Base-by-base conservation (phyloP, 2,797 vertebrate species). In the Malurus leucopterus region DNA sequence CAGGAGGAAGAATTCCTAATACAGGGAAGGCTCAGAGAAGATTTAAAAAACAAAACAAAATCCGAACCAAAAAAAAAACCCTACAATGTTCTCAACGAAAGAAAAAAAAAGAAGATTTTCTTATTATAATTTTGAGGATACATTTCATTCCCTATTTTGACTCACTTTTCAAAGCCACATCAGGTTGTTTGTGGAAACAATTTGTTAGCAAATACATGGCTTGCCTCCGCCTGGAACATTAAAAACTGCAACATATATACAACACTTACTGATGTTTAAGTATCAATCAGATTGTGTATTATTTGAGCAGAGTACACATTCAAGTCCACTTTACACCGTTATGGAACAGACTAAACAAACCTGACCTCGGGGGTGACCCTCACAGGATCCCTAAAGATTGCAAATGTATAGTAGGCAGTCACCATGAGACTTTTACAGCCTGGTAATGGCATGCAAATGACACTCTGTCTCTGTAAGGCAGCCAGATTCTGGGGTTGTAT, bases 401-500 rank as follows among this genome's bases (percentile, higher is more conserved):
- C 90, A 94, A 96, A 96, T 94, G 91, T 85, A 41, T 69, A 93
- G 94, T 94, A 95, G 93, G 94, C 95, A 93, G 95, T 88, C 92
- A 92, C 90, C 89, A 96, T 43, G 93, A 96, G 96, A 96, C 97
- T 97, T 96, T 98, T 98, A 97, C 96, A 95, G 97, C 95, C 96
- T 88, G 93, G 95, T 98, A 98, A 98, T 97, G 96, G 97, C 97
- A 97, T 96, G 95, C 95, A 95, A 98, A 97, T 95, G 97, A 97
- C 97, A 97, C 96, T 96, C 93, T 65, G 95, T 97, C 97, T 98
- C 96, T 97, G 97, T 96, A 97, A 97, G 63, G 91, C 95, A 96
- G 97, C 97, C 95, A 95, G 96, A 95, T 93, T 89, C 96, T 96
- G 96, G 92, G 95, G 87, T 97, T 96, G 96, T 98, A 97, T 97